These are phyloP conservation scores for Delichon dasypus DNA, from an alignment of 2,797 vertebrate species.

Conservation along the genomic window DNA sequence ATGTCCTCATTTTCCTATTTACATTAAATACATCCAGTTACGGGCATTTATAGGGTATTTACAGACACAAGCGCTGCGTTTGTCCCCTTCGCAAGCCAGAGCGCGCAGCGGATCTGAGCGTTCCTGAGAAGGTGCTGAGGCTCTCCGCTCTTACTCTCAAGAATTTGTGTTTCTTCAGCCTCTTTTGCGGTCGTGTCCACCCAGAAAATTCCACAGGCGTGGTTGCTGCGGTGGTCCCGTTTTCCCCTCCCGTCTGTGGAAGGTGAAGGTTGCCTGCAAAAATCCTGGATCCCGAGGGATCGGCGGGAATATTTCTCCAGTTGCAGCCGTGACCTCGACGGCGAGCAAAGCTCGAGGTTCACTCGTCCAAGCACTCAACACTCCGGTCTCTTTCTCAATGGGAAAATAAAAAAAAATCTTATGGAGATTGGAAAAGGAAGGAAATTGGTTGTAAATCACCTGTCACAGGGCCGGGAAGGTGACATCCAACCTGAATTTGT, in stretches of 20 bases:
- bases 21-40: constrained; percentile 48
- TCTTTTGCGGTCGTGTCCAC: not conserved
- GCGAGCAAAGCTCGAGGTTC: not conserved
- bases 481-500: not conserved
- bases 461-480: not conserved
- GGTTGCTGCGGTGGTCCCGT: not conserved
- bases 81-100: not conserved
- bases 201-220: not conserved
- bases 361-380: not conserved
- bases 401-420: not conserved
- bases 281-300: not conserved
- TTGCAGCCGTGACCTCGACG: not conserved
- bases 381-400: not conserved
- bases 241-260: not conserved
- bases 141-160: not conserved
- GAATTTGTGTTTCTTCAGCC: not conserved
- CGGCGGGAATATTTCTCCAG: accelerated
- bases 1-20: constrained; percentile 8
- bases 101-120: not conserved
- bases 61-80: not conserved
- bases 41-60: constrained; percentile 54
- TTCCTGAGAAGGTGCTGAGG: constrained; percentile 50
- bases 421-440: not conserved
- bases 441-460: not conserved
- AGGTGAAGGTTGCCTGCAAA: not conserved